Conservation (phyloP, 2,797 vertebrate species). For the Loris lydekkerianus region DNA sequence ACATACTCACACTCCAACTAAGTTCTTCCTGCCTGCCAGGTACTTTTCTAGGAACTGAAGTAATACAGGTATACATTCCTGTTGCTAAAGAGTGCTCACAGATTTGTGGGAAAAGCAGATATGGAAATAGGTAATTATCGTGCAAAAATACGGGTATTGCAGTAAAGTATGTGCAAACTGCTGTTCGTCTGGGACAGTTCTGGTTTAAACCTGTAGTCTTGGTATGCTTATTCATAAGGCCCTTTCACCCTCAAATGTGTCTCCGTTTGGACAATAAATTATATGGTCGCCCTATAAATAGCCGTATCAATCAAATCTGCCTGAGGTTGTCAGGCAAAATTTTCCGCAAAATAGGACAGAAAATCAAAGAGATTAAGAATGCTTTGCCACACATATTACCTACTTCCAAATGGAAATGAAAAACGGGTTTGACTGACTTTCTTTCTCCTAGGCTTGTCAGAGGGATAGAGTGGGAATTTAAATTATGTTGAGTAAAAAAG, state of each 20-base stretch:
- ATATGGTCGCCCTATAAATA: slow-evolving; percentile 21
- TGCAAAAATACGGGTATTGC: background rate
- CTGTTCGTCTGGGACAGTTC: background rate
- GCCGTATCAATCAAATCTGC: slow-evolving; percentile 18
- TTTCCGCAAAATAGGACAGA: slow-evolving; percentile 57
- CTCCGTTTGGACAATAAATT: slow-evolving; percentile 23
- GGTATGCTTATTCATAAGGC: slow-evolving; percentile 30
- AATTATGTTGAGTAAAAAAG: background rate
- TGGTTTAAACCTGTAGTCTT: slow-evolving; percentile 2
- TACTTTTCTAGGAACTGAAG: slow-evolving; percentile 44
- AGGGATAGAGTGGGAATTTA: background rate
- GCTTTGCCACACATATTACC: background rate
- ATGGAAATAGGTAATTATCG: background rate
- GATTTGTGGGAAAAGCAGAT: background rate
- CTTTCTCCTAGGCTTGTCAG: background rate
- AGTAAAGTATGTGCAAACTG: background rate
- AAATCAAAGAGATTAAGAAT: slow-evolving; percentile 65
- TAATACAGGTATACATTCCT: background rate
- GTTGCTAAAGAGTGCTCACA: background rate
- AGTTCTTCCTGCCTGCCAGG: background rate
- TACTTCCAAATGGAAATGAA: slow-evolving; percentile 50
- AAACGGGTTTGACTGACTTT: background rate
- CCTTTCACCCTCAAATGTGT: slow-evolving; percentile 41
- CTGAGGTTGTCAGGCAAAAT: slow-evolving; percentile 43
- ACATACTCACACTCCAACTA: background rate